Conservation (phyloP, 2,113 vertebrate species). For the Nycticebus coucang region DNA sequence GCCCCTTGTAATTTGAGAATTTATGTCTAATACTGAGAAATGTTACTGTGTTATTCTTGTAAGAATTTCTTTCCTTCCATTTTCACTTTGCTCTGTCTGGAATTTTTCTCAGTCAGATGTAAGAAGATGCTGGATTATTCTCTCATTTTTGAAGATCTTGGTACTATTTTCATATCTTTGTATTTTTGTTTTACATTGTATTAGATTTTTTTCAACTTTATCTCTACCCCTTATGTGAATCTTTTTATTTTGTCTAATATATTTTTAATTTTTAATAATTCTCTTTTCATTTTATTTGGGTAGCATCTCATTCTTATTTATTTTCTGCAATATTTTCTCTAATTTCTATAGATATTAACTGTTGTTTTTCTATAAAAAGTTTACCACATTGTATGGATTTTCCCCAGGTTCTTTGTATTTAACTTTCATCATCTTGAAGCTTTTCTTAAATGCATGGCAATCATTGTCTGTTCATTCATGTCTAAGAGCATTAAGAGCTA, state of each 20-base stretch:
- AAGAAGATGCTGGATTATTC: not conserved
- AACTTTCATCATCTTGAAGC: not conserved
- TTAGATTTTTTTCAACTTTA: not conserved
- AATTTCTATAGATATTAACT: not conserved
- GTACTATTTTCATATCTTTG: not conserved
- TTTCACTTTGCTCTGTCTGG: not conserved
- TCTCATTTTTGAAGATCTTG: constrained; percentile 4
- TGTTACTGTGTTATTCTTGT: not conserved
- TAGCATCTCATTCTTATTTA: not conserved
- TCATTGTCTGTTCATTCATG: not conserved
- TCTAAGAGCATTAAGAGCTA: not conserved
- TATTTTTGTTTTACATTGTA: constrained; percentile 37
- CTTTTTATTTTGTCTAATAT: not conserved
- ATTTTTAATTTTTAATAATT: not conserved
- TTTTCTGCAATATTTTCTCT: not conserved
- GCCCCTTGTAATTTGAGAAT: not conserved
- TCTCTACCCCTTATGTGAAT: not conserved
- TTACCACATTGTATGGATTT: not conserved
- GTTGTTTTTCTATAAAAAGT: not conserved
- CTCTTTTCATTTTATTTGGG: not conserved
- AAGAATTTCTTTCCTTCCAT: not conserved
- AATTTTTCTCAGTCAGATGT: not conserved
- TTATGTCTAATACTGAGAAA: not conserved
- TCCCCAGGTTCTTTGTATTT: not conserved
- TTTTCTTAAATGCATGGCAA: not conserved